Conservation (phyloP, 2,113 vertebrate genomes). For the Oophaga pumilio region DNA sequence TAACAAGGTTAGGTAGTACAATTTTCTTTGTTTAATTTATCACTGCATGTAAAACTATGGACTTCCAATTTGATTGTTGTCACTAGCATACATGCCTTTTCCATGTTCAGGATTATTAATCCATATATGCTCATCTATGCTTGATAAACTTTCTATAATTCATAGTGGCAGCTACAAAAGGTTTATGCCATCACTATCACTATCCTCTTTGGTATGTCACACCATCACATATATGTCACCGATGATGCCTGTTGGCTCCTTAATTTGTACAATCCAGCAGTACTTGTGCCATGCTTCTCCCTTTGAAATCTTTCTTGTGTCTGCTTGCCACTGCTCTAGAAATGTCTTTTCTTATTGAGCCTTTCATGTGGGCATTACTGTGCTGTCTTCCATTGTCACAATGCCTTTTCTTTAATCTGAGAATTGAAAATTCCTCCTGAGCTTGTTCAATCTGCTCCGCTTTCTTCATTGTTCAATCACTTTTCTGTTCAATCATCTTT, state of each 20-base stretch:
- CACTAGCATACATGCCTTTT: not conserved
- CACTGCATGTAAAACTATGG: not conserved
- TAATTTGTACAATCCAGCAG: not conserved
- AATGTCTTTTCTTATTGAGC: conserved; percentile 17
- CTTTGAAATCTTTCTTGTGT: not conserved
- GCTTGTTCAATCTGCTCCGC: not conserved
- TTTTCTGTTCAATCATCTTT: conserved; percentile 25
- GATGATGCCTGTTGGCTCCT: not conserved
- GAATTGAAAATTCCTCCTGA: conserved; percentile 18
- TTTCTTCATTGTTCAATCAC: conserved; percentile 20
- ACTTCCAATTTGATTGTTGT: not conserved
- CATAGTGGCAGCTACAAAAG: not conserved
- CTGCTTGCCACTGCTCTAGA: not conserved
- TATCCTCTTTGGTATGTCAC: not conserved
- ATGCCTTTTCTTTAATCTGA: conserved; percentile 22
- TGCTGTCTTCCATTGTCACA: conserved; percentile 26
- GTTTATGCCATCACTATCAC: not conserved
- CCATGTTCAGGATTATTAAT: not conserved
- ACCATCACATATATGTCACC: not conserved
- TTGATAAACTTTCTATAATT: not conserved
- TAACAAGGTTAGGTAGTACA: not conserved
- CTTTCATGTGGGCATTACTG: conserved; percentile 27
- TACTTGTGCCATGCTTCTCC: not conserved
- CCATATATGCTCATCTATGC: not conserved
- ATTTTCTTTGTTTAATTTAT: not conserved